These are phyloP conservation scores for Protodeltote pygarga DNA, from an alignment of 2,888 invertebrate species.

Conservation along the genomic window DNA sequence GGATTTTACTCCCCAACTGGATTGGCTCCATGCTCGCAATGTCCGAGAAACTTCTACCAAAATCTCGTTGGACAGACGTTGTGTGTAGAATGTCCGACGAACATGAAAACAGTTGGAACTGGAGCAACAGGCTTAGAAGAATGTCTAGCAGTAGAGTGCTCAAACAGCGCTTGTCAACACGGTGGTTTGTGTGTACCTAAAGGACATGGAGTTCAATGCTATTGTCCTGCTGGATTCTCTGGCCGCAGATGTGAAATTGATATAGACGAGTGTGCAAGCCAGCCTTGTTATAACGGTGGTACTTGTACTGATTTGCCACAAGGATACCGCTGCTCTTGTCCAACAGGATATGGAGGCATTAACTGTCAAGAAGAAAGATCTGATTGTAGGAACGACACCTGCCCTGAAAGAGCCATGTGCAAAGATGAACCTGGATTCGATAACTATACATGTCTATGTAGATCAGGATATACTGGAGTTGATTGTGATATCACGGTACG, in stretches of 20 bases:
- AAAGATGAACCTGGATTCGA: slow-evolving; percentile 96
- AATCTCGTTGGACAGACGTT: slow-evolving; percentile 93
- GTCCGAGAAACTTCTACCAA: slow-evolving; percentile 97
- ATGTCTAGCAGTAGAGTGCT: slow-evolving; percentile 95
- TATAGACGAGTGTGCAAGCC: slow-evolving; percentile 97
- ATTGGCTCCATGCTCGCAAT: slow-evolving; percentile 96
- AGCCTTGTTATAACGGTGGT: slow-evolving; percentile 97
- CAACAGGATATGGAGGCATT: slow-evolving; percentile 95
- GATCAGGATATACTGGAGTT: slow-evolving; percentile 97
- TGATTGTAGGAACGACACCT: slow-evolving; percentile 95
- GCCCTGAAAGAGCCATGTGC: slow-evolving; percentile 98
- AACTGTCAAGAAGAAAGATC: slow-evolving; percentile 98
- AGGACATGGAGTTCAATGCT: slow-evolving; percentile 96
- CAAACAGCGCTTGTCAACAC: slow-evolving; percentile 95
- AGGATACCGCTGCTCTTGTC: slow-evolving; percentile 96
- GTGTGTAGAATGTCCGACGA: slow-evolving; percentile 96
- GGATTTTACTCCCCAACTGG: slow-evolving; percentile 98
- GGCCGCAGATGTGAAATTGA: slow-evolving; percentile 97
- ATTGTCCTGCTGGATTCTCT: slow-evolving; percentile 97
- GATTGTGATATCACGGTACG: slow-evolving; percentile 95
- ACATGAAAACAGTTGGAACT: slow-evolving; percentile 93
- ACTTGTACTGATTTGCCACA: slow-evolving; percentile 97
- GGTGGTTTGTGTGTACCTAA: slow-evolving; percentile 96
- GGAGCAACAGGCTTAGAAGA: slow-evolving; percentile 94
- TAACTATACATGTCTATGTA: slow-evolving; percentile 96